These are phyloP conservation scores for Cossypha dichroa DNA, from an alignment of 2,797 vertebrate genomes.

Conservation along the genomic window DNA sequence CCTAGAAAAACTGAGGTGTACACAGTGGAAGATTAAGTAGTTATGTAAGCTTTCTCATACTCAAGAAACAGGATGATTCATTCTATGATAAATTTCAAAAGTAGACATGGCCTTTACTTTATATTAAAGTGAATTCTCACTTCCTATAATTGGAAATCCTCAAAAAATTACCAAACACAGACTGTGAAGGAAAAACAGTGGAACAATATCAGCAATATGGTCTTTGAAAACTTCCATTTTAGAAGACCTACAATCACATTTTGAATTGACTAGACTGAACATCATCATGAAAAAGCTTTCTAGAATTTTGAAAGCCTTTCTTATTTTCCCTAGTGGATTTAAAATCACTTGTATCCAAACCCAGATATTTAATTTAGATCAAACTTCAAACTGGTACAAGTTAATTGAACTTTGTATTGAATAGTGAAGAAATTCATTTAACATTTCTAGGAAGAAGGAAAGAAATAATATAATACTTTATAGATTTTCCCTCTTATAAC, in stretches of 20 bases:
- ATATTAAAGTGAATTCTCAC: background rate
- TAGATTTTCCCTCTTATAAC: background rate
- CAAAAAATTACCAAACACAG: background rate
- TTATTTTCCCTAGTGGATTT: background rate
- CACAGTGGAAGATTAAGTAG: background rate
- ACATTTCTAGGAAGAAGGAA: background rate
- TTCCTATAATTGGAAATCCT: background rate
- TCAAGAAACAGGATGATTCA: background rate
- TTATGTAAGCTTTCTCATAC: background rate
- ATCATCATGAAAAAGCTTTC: background rate
- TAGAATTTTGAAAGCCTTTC: background rate
- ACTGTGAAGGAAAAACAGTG: background rate
- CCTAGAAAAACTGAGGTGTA: background rate
- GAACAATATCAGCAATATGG: background rate
- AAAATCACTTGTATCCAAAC: background rate
- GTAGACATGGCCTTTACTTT: background rate
- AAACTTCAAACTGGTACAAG: background rate
- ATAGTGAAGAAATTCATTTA: background rate
- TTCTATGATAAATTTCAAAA: background rate
- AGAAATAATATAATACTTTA: background rate
- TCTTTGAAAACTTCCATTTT: background rate
- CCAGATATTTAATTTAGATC: slow-evolving; percentile 43
- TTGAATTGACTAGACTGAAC: background rate
- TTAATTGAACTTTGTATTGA: slow-evolving; percentile 7
- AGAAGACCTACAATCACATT: background rate